Evolutionary conservation across 2,888 invertebrate genomes (phyloP).

Genomic region (Mystacides longicornis): DNA sequence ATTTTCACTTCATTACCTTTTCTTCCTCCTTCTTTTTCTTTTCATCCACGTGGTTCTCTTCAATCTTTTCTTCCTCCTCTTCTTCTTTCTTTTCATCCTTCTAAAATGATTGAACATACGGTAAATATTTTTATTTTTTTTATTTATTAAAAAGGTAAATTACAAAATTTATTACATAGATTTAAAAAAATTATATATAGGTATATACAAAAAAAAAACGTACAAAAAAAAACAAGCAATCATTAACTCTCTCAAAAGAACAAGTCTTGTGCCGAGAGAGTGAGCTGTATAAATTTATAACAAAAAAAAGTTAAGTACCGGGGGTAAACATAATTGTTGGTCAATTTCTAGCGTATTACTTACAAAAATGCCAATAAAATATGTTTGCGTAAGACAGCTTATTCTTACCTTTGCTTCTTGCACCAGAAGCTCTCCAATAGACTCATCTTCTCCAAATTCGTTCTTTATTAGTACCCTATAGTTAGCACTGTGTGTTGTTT

Average conservation of each 20-base stretch:
- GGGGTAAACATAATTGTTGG: too few relatives aligned
- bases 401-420: constrained; percentile 51
- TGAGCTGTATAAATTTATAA: not conserved
- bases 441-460: constrained; percentile 85
- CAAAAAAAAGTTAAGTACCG: constrained; percentile 20
- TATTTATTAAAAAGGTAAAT: too few relatives aligned
- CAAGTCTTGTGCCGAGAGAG: too few relatives aligned
- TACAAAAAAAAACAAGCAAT: not conserved
- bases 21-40: constrained; percentile 33
- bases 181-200: too few relatives aligned
- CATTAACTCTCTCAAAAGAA: too few relatives aligned
- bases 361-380: too few relatives aligned
- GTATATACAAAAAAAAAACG: too few relatives aligned
- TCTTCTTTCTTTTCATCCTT: constrained; percentile 36
- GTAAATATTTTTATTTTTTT: too few relatives aligned
- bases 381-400: too few relatives aligned
- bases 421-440: constrained; percentile 77
- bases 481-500: constrained; percentile 69
- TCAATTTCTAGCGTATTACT: too few relatives aligned
- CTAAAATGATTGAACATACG: not conserved
- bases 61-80: constrained; percentile 37
- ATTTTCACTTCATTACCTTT: too few relatives aligned
- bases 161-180: too few relatives aligned
- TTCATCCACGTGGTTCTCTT: constrained; percentile 48
- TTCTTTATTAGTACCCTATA: constrained; percentile 85